phyloP scores from a whole-genome alignment of 2,888 invertebrate genomes.

The Aphidius colemani region DNA sequence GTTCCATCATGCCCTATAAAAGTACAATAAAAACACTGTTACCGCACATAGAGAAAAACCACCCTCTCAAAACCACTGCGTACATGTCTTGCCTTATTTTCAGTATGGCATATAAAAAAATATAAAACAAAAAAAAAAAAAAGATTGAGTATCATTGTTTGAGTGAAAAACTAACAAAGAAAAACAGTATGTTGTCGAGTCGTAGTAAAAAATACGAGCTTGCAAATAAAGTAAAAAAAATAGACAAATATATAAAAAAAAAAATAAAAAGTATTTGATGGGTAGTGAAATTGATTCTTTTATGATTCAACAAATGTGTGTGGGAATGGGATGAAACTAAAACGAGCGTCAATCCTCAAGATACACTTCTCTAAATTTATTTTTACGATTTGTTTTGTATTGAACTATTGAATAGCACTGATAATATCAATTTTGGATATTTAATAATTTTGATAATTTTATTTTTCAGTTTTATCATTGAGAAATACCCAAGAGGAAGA shows the following conservation, averaged over 20 bases:
- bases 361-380: conserved; percentile 16
- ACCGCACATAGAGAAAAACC: conserved; percentile 42
- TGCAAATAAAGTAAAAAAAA: conserved; percentile 5
- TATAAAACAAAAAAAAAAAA: conserved; percentile 6
- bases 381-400: conserved; percentile 9
- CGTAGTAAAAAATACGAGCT: not conserved
- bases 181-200: conserved; percentile 19
- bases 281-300: conserved; percentile 55
- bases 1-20: conserved; percentile 59
- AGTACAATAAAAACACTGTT: conserved; percentile 59
- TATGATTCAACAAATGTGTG: conserved; percentile 51
- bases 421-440: conserved; percentile 9
- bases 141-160: conserved; percentile 11
- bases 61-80: conserved; percentile 49
- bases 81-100: conserved; percentile 37
- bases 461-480: conserved; percentile 77
- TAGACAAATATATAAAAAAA: not conserved
- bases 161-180: conserved; percentile 16
- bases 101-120: conserved; percentile 20
- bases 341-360: conserved; percentile 19
- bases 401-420: conserved; percentile 2
- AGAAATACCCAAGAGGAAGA: conserved; percentile 98
- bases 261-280: conserved; percentile 13
- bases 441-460: not conserved
- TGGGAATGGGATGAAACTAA: conserved; percentile 12